Conservation (phyloP, 2,888 invertebrate species). For the Poecilobothrus nobilitatus region DNA sequence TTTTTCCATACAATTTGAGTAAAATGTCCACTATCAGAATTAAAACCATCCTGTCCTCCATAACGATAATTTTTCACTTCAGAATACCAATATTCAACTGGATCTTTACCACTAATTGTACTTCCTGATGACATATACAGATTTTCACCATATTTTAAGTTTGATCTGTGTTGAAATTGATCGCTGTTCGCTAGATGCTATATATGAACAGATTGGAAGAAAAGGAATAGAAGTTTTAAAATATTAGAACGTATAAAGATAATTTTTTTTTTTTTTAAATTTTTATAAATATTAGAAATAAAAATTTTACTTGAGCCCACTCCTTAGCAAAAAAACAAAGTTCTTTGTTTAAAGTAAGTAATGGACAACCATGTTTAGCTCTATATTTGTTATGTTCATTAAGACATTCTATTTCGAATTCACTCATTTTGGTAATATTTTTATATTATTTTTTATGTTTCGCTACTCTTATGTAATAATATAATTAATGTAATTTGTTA, state of each 20-base stretch:
- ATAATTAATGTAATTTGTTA: too few species aligned
- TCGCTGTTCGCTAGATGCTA: conserved; percentile 39
- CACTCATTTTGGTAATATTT: too few species aligned
- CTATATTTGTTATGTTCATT: conserved; percentile 57
- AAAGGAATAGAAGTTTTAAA: not conserved
- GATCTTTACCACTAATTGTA: conserved; percentile 55
- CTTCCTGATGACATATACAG: conserved; percentile 70
- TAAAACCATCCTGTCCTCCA: conserved; percentile 46
- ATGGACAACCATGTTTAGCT: conserved; percentile 56
- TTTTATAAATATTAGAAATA: not conserved
- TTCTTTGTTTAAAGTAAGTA: conserved; percentile 55
- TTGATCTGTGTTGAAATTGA: conserved; percentile 62
- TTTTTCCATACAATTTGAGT: conserved; percentile 77
- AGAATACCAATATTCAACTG: conserved; percentile 76
- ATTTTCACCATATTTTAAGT: conserved; percentile 75
- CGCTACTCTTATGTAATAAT: too few species aligned
- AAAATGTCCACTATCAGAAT: conserved; percentile 67
- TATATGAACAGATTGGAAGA: not conserved
- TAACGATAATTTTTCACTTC: too few species aligned
- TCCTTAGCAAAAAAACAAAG: conserved; percentile 58
- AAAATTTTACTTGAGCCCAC: conserved; percentile 51
- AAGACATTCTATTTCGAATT: too few species aligned
- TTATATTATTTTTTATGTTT: too few species aligned
- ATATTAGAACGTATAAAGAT: too few species aligned
- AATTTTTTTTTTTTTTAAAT: too few species aligned